These are phyloP conservation scores for Pseudolaguvia tuberculata DNA, from an alignment of 2,113 vertebrate genomes.

Conservation along the genomic window DNA sequence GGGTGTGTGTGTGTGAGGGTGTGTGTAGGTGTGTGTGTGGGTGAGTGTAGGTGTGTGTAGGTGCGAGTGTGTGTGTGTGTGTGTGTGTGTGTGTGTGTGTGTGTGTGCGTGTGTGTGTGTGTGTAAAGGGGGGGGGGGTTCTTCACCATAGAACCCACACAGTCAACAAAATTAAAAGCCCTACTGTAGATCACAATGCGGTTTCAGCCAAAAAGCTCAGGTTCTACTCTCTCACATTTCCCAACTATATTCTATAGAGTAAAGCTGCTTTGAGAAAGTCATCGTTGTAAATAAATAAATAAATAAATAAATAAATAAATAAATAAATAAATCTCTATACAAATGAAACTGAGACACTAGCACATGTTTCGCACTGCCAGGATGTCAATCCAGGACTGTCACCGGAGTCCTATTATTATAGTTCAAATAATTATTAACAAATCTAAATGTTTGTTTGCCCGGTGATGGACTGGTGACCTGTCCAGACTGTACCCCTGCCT, in stretches of 20 bases:
- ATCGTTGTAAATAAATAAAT: neutral
- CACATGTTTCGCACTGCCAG: too few relatives aligned
- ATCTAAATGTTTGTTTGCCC: too few relatives aligned
- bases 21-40: too few relatives aligned
- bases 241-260: too few relatives aligned
- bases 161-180: neutral
- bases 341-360: neutral
- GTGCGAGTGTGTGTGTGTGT: too few relatives aligned
- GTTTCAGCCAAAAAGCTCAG: neutral
- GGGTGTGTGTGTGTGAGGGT: too few relatives aligned
- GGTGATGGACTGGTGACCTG: too few relatives aligned
- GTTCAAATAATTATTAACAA: neutral
- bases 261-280: too few relatives aligned
- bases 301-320: neutral
- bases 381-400: neutral
- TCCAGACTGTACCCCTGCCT: too few relatives aligned
- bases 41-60: too few relatives aligned
- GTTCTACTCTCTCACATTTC: too few relatives aligned
- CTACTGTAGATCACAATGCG: neutral
- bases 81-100: neutral
- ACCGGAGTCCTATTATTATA: neutral
- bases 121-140: too few relatives aligned
- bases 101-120: neutral
- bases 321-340: neutral
- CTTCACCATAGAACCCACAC: neutral